Evolutionary conservation across 2,797 vertebrate genomes (phyloP), one percentile per base, ranked within the genome.

Genomic region (Cichlasoma orientale): DNA sequence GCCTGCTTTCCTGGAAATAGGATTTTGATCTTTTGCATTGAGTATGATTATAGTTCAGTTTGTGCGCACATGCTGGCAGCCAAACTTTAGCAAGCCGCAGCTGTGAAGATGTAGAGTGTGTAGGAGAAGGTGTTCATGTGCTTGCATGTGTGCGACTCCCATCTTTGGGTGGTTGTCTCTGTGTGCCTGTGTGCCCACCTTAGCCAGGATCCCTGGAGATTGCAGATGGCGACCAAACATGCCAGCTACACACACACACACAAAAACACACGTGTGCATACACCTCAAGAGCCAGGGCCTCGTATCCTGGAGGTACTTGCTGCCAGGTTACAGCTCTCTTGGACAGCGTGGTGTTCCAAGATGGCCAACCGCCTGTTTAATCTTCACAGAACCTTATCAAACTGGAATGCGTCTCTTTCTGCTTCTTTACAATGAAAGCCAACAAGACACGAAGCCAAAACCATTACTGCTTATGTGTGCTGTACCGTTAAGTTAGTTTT

Each of bases 221-320:
- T 92, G 87, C 95, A 96, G 95, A 95, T 95, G 95, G 94, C 86
- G 74, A 81, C 63, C 78, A 80, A 86, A 84, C 80, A 86, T 92
- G 91, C 92, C 93, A 94, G 75, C 77, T 77, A 57, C 41, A 85
- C 38, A 63, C 56, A 80, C 72, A 76, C 79, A 57, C 41, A 85
- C 38, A 66, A 52, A 50, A 53, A 72, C 59, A 79, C 55, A 70
- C 25, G 52, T 38, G 55, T 63, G 56, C 70, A 55, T 23, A 72
- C 58, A 79, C 84, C 82, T 85, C 57, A 69, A 27, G 73, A 89
- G 87, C 88, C 88, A 75, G 73, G 82, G 84, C 80, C 88, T 84
- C 85, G 85, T 80, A 87, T 94, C 86, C 91, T 88, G 86, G 84
- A 89, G 79, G 53, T 90, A 80, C 69, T 57, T 77, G 36, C 72